Evolutionary conservation across 2,888 invertebrate genomes (phyloP).

Genomic region (Standfussiana lucernea): DNA sequence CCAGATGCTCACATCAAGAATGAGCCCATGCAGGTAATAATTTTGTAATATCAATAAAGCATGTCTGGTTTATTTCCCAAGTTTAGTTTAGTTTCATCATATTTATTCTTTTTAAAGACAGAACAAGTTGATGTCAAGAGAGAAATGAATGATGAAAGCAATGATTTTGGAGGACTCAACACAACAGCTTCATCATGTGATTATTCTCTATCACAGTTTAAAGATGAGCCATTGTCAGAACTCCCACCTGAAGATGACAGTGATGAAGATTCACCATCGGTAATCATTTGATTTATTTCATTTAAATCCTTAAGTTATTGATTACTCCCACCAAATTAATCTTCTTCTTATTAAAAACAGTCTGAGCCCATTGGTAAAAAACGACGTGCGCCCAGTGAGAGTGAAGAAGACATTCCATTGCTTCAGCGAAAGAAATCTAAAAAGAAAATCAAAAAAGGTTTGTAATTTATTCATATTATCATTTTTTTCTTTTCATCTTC

Average conservation of each 20-base stretch:
- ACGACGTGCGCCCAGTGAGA: conserved; percentile 88
- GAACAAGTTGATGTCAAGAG: conserved; percentile 84
- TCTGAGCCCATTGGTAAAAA: conserved; percentile 78
- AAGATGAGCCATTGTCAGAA: conserved; percentile 90
- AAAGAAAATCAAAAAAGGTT: conserved; percentile 91
- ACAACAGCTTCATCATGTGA: conserved; percentile 93
- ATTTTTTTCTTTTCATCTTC: background rate
- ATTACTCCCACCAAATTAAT: conserved; percentile 5
- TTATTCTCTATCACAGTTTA: conserved; percentile 93
- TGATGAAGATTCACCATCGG: conserved; percentile 94
- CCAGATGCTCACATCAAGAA: conserved; percentile 83
- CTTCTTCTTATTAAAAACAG: conserved; percentile 63
- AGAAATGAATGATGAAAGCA: conserved; percentile 87
- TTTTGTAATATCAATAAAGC: background rate
- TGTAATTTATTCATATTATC: conserved; percentile 5
- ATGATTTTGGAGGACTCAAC: conserved; percentile 84
- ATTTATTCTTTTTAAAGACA: conserved; percentile 65
- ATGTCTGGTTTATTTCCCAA: background rate
- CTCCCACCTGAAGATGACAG: conserved; percentile 90
- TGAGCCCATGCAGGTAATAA: conserved; percentile 84
- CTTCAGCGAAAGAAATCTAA: conserved; percentile 93
- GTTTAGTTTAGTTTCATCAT: background rate
- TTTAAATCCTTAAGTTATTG: conserved; percentile 5
- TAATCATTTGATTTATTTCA: conserved; percentile 79
- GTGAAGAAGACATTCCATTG: conserved; percentile 94